Conservation (phyloP, 2,888 invertebrate species). For the Andrena chrysosceles region DNA sequence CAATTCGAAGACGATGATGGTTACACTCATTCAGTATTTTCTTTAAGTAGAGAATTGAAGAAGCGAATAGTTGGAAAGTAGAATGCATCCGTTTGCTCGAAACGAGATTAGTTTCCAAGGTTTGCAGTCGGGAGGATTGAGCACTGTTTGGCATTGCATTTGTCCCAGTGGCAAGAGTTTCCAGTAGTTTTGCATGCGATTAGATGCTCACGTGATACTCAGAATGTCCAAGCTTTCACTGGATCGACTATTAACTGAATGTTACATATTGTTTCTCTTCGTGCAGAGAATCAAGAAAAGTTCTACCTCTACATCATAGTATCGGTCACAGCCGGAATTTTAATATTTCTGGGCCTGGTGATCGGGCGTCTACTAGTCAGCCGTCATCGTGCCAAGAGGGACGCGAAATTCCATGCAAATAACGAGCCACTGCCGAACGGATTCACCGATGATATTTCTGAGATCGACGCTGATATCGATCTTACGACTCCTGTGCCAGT, state of each 20-base stretch:
- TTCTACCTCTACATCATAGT: conserved; percentile 94
- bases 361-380: conserved; percentile 90
- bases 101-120: conserved; percentile 8
- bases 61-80: not conserved
- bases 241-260: not conserved
- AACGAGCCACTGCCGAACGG: conserved; percentile 92
- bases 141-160: conserved; percentile 63
- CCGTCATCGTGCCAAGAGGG: conserved; percentile 88
- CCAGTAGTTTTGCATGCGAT: conserved; percentile 53
- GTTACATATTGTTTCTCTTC: conserved; percentile 28
- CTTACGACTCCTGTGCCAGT: conserved; percentile 90
- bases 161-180: conserved; percentile 26
- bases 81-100: conserved; percentile 25
- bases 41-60: not conserved
- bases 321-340: conserved; percentile 90
- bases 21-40: not conserved
- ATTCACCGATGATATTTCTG: conserved; percentile 94
- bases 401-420: conserved; percentile 89
- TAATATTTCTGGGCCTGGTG: conserved; percentile 90
- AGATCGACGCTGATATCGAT: conserved; percentile 93
- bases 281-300: conserved; percentile 91
- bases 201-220: not conserved
- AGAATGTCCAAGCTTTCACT: not conserved
- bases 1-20: not conserved
- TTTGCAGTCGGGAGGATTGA: conserved; percentile 36